Conservation (phyloP, 2,797 vertebrate species). For the Echiichthys vipera region DNA sequence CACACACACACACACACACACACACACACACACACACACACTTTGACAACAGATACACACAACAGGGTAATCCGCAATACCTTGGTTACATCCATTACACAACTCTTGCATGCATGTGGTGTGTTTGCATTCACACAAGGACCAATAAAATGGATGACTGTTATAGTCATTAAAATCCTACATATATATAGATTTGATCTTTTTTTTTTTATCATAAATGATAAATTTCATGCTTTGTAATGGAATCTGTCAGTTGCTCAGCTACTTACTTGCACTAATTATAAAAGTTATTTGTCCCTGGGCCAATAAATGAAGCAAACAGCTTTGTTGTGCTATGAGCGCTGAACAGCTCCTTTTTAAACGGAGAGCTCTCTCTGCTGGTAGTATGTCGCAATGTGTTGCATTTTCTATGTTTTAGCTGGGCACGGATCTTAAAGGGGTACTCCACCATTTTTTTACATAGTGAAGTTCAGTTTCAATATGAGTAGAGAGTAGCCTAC, state of each 20-base stretch:
- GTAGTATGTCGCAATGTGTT: accelerated
- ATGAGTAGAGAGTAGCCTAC: background rate
- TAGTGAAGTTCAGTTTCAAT: background rate
- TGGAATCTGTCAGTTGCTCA: background rate
- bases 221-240: background rate
- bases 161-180: background rate
- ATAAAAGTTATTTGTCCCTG: background rate
- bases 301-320: background rate
- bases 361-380: constrained; percentile 57
- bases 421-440: background rate
- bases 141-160: constrained; percentile 1
- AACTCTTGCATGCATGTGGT: background rate
- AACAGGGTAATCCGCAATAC: constrained; percentile 58
- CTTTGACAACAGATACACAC: constrained; percentile 41
- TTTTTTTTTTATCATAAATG: background rate
- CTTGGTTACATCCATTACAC: constrained; percentile 41
- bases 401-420: background rate
- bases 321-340: accelerated
- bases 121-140: background rate
- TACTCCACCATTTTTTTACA: background rate
- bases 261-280: background rate
- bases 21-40: constrained; percentile 32
- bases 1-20: constrained; percentile 16
- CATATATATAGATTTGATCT: background rate
- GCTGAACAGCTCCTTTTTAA: constrained; percentile 1